A percentile compares a stretch with the other conserved stretches of the same genome.
Evolutionary conservation across 2,888 invertebrate genomes (phyloP).

Genomic region (Sturmia bella): DNA sequence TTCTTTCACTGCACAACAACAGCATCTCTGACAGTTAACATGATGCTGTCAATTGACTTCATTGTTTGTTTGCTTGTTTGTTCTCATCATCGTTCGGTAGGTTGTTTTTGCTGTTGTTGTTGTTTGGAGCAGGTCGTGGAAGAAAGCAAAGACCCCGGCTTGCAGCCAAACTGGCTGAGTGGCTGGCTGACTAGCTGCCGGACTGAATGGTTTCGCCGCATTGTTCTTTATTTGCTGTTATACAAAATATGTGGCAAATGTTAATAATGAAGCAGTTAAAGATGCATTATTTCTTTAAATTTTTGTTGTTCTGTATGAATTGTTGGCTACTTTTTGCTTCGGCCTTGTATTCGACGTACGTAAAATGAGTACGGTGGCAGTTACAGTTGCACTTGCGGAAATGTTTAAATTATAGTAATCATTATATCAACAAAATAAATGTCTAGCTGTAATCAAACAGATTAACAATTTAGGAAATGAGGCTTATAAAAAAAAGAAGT

Average conservation of each 20-base stretch:
- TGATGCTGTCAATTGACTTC: constrained; percentile 70
- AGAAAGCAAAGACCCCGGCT: constrained; percentile 19
- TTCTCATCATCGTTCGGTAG: constrained; percentile 55
- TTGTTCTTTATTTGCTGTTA: constrained; percentile 52
- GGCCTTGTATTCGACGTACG: not conserved
- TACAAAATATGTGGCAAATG: constrained; percentile 67
- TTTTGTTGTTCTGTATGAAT: constrained; percentile 25
- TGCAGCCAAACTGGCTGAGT: constrained; percentile 19
- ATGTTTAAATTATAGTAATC: constrained; percentile 70
- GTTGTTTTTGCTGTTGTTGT: constrained; percentile 29
- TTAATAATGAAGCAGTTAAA: constrained; percentile 65
- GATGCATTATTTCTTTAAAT: constrained; percentile 57
- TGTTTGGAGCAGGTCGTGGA: constrained; percentile 4
- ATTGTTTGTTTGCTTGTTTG: constrained; percentile 65
- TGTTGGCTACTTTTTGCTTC: not conserved
- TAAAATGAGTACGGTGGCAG: constrained; percentile 74
- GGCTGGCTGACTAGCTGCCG: constrained; percentile 17
- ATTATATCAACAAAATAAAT: constrained; percentile 67
- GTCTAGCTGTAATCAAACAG: constrained; percentile 55
- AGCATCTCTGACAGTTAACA: constrained; percentile 68
- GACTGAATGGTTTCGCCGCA: constrained; percentile 38
- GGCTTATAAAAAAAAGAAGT: constrained; percentile 31
- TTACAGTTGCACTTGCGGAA: constrained; percentile 79
- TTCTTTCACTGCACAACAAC: constrained; percentile 47
- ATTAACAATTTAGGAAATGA: constrained; percentile 62